Evolutionary conservation across 92 coral and sea anemone species (phyloP), one percentile per base, ranked within the genome.

Genomic region (Heliopora coerulea): DNA sequence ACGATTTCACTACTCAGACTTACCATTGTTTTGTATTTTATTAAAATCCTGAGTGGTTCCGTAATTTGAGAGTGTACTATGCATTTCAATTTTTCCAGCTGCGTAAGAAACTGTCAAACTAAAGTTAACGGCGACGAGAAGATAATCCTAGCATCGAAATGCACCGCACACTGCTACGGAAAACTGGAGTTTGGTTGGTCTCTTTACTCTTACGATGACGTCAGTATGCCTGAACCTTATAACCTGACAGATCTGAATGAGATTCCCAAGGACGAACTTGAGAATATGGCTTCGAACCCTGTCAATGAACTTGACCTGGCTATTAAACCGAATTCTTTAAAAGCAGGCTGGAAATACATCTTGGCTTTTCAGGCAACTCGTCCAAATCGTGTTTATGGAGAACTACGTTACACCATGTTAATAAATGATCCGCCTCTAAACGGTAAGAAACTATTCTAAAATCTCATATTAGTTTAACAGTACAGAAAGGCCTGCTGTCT

Each of bases 371-470:
- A 67, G 56, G 96, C 96, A 17, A 63, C 56, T 19, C 86, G 90
- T 12, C 50, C 59, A 10, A 42, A 82, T n/a, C 72, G 78, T 0
- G 82, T 74, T 40, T 86, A 52, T 85, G 97, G 97, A 6, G 96
- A 91, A 65, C 68, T 56, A 26, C 41, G 80, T 9, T 81, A 77
- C 10, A 63, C 84, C n/a, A 64, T 91, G 54, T 26, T 46, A 17
- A 85, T 96, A 0, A 89, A 91, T 66, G 49, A 78, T 18, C 88
- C 89, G 8, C 97, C 97, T 0, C 68, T 54, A 28, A 83, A 84
- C 30, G 97, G 97, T 91, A 79, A 75, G 82, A n/a, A n/a, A n/a
- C n/a, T n/a, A n/a, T n/a, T n/a, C n/a, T n/a, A n/a, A n/a, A n/a
- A n/a, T n/a, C n/a, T n/a, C n/a, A n/a, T n/a, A n/a, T n/a, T n/a